phyloP scores from a whole-genome alignment of 1,140 invertebrate genomes.

The Drosophila biarmipes region DNA sequence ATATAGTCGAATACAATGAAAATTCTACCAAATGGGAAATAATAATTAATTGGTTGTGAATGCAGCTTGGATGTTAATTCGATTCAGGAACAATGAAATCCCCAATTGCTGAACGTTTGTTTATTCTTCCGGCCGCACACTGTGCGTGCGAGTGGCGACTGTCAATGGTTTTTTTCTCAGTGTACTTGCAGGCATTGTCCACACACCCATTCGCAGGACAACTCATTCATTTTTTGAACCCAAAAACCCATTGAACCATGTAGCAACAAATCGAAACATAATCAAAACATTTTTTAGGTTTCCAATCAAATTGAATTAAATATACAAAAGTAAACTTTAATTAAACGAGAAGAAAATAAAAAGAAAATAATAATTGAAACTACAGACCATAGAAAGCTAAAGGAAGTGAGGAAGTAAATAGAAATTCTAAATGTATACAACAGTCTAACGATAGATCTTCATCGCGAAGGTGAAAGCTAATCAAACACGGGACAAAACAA shows the following conservation, averaged over 20 bases:
- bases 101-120: conserved; percentile 68
- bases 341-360: conserved; percentile 46
- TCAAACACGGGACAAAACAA: conserved; percentile 65
- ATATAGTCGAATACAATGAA: conserved; percentile 29
- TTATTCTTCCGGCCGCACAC: conserved; percentile 44
- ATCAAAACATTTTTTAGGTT: conserved; percentile 82
- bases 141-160: conserved; percentile 27
- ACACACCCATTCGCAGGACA: conserved; percentile 30
- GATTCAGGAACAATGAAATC: conserved; percentile 62
- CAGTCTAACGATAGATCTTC: conserved; percentile 61
- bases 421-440: conserved; percentile 67
- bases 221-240: conserved; percentile 27
- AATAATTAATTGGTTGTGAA: conserved; percentile 82
- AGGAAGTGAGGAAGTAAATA: conserved; percentile 53
- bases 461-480: conserved; percentile 60
- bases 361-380: conserved; percentile 32
- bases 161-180: conserved; percentile 40
- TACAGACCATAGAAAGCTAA: conserved; percentile 47
- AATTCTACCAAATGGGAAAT: conserved; percentile 52
- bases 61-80: conserved; percentile 72
- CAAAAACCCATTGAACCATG: conserved; percentile 47
- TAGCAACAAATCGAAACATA: conserved; percentile 78
- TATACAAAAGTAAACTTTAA: conserved; percentile 65
- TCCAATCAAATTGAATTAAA: conserved; percentile 76
- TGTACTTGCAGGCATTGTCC: conserved; percentile 32